Percentiles rank a stretch among this genome's conserved stretches.
Conservation (phyloP, 2,888 invertebrate species). For the Epinotia ramella region DNA sequence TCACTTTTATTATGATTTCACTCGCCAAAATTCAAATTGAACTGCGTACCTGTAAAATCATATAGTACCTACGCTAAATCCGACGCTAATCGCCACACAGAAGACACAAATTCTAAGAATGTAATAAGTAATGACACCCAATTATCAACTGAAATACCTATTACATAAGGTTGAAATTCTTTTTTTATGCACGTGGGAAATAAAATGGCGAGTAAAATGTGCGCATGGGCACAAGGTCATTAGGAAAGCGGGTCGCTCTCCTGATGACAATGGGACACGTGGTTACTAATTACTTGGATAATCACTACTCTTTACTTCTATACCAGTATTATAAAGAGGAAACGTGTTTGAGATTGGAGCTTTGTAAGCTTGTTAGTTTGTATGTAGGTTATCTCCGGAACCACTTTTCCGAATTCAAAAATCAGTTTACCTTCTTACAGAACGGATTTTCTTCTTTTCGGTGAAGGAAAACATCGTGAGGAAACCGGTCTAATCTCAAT, state of each 20-base stretch:
- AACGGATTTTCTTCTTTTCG: no score
- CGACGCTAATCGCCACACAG: conserved; percentile 17
- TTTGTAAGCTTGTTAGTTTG: no score
- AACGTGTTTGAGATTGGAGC: no score
- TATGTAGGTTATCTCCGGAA: no score
- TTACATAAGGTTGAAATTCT: background rate
- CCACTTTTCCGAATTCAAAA: no score
- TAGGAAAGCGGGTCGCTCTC: conserved; percentile 42
- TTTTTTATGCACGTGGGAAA: conserved; percentile 7
- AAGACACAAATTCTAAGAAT: conserved; percentile 16
- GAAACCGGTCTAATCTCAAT: no score
- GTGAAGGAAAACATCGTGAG: no score
- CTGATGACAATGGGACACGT: conserved; percentile 31
- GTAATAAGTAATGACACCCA: background rate
- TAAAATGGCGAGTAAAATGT: conserved; percentile 38
- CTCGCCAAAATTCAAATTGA: background rate
- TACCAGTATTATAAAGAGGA: no score
- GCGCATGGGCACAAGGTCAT: conserved; percentile 38
- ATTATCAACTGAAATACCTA: background rate
- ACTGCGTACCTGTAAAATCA: background rate
- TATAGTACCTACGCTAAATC: conserved; percentile 19
- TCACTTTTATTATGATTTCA: conserved; percentile 26
- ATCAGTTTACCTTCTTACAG: no score
- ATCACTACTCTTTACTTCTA: background rate
- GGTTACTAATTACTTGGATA: conserved; percentile 17